Conservation (phyloP, 2,113 vertebrate species). For the Macrotus californicus region DNA sequence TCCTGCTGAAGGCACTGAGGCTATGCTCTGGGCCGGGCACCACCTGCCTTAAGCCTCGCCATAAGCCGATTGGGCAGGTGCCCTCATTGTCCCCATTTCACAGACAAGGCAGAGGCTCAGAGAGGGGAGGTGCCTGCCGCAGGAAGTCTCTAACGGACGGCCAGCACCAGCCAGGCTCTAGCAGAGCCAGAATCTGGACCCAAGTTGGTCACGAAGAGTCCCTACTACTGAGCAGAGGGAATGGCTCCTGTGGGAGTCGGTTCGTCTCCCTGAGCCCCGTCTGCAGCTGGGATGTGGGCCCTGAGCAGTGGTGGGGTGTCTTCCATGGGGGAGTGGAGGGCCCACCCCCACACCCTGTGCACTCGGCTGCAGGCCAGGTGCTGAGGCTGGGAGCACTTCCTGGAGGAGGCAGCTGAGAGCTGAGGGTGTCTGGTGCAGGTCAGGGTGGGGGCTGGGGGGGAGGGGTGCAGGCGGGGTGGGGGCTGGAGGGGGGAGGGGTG, state of each 20-base stretch:
- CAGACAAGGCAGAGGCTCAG: not conserved
- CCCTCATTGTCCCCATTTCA: not conserved
- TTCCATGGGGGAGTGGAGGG: not conserved
- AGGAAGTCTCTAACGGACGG: too few species aligned
- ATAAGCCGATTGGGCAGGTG: accelerated
- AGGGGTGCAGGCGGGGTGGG: not conserved
- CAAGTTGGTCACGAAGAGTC: accelerated
- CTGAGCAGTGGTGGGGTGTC: accelerated
- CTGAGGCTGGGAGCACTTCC: not conserved
- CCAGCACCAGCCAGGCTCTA: too few species aligned
- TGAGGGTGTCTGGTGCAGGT: not conserved
- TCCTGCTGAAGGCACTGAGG: not conserved
- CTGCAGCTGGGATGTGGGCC: too few species aligned
- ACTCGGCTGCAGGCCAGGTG: not conserved
- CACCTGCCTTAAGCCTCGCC: accelerated
- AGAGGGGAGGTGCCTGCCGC: not conserved
- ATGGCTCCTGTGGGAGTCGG: not conserved
- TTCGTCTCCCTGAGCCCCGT: accelerated
- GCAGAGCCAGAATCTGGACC: not conserved
- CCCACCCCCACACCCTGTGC: too few species aligned
- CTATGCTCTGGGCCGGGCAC: not conserved
- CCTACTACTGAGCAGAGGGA: not conserved
- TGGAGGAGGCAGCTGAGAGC: not conserved
- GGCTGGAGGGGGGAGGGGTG: not conserved
- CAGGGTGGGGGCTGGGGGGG: not conserved